phyloP scores from a whole-genome alignment of 2,113 vertebrate genomes.

The Pycnonotus jocosus region DNA sequence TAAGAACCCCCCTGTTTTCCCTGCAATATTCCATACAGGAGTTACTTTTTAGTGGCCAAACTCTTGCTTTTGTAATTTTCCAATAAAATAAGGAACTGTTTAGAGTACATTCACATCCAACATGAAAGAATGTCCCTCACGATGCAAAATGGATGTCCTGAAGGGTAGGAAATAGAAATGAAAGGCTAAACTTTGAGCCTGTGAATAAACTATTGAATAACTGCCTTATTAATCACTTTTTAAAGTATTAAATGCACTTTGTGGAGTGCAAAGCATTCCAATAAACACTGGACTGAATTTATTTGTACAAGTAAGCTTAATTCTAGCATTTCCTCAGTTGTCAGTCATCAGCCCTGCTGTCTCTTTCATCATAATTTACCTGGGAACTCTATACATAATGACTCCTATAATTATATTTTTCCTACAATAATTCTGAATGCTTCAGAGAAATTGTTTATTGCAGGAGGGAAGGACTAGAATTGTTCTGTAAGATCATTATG shows the following conservation, averaged over 20 bases:
- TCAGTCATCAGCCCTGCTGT: not conserved
- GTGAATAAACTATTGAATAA: not conserved
- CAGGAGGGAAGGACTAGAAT: not conserved
- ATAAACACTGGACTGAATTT: not conserved
- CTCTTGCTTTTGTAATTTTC: not conserved
- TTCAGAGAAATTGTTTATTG: not conserved
- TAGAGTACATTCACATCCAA: not conserved
- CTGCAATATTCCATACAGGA: not conserved
- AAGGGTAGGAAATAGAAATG: not conserved
- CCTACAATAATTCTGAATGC: not conserved
- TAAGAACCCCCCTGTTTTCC: not conserved
- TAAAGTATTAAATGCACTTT: not conserved
- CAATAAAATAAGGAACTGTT: not conserved
- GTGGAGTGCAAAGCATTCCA: not conserved
- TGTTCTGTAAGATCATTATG: not conserved
- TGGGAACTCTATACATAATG: not conserved
- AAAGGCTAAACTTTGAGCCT: not conserved
- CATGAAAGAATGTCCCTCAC: not conserved
- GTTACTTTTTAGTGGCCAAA: not conserved
- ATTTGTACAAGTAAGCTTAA: not conserved
- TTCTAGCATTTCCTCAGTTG: not conserved
- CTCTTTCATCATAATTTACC: not conserved
- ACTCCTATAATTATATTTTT: not conserved
- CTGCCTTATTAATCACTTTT: not conserved
- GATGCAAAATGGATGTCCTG: not conserved